These are phyloP conservation scores for Pristiophorus japonicus DNA, from an alignment of 2,113 vertebrate genomes.

Conservation along the genomic window DNA sequence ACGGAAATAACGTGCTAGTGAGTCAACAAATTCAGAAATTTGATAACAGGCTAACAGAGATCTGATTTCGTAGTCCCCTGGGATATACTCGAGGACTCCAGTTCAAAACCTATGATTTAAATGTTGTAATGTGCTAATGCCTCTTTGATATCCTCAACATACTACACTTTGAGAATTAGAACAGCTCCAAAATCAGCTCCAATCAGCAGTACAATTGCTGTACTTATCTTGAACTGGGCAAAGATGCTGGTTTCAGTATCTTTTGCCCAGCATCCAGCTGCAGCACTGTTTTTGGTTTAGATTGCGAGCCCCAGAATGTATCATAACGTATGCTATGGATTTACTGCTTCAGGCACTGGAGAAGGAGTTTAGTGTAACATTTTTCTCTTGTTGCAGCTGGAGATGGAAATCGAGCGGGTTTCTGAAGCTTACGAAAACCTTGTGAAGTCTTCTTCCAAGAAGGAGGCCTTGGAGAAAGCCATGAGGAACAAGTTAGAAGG, in stretches of 20 bases:
- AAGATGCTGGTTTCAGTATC: not conserved
- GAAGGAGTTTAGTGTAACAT: not conserved
- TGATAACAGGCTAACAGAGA: not conserved
- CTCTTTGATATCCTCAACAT: not conserved
- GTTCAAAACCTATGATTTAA: not conserved
- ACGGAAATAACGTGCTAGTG: not conserved
- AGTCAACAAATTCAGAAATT: not conserved
- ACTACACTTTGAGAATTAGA: not conserved
- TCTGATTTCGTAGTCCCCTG: not conserved
- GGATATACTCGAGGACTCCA: not conserved
- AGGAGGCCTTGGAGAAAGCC: constrained; percentile 88
- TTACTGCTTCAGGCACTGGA: not conserved
- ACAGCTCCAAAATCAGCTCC: too few species aligned
- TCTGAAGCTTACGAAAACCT: constrained; percentile 95
- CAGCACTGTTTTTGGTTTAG: not conserved
- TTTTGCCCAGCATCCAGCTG: not conserved
- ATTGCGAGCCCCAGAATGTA: not conserved
- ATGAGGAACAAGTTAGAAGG: constrained; percentile 97
- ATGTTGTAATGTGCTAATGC: not conserved
- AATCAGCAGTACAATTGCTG: not conserved
- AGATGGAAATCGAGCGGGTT: constrained; percentile 92
- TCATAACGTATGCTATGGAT: not conserved
- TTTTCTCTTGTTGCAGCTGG: constrained; percentile 63
- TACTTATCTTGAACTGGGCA: not conserved
- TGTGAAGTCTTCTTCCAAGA: constrained; percentile 89